Base-by-base conservation (phyloP, 2,797 vertebrate species). In the Gastrophryne carolinensis region DNA sequence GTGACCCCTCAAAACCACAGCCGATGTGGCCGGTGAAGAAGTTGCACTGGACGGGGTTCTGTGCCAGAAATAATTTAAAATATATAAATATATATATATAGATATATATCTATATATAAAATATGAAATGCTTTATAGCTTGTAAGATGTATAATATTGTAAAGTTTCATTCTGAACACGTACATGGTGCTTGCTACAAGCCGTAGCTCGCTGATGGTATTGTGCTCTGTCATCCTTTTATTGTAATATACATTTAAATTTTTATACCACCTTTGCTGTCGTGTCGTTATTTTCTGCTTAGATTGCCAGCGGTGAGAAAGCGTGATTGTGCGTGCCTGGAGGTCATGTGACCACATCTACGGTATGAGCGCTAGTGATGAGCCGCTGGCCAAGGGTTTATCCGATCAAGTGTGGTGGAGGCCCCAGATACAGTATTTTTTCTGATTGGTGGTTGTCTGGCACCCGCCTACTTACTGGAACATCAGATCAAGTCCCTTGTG, bases 181-280 rank as follows among this genome's bases (percentile, higher is more conserved):
- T 87, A 89, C 90, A 84, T 83, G 89, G 91, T 90, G 87, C 91
- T 91, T 60, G 85, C 90, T 90, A 83, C 66, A 0, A 81, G 83
- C 86, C 21, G 77, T 82, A 87, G 91, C 90, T 86, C 87, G 79
- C 88, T 80, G 80, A 85, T 89, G 87, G 85, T 89, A 86, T 90
- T 89, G 90, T 94, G 92, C 91, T 87, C 83, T 87, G 84, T 85
- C 83, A 83, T 91, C 87, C 87, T 92, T 89, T 94, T 81, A 70
- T 93, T 95, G 92, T 94, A 93, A 94, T 87, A 95, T 92, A 96
- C 96, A 92, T 90, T 94, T 92, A 86, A 89, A 86, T 89, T 95
- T 96, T 96, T 95, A 91, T 94, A 95, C 61, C 44, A 39, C 24
- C 13, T 1, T 53, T 52, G 56, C 53, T 72, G 32, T 13, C 53